A percentile compares a stretch with the other conserved stretches of the same genome.
Evolutionary conservation across 2,888 invertebrate genomes (phyloP).

Genomic region (Anthrax anthrax): DNA sequence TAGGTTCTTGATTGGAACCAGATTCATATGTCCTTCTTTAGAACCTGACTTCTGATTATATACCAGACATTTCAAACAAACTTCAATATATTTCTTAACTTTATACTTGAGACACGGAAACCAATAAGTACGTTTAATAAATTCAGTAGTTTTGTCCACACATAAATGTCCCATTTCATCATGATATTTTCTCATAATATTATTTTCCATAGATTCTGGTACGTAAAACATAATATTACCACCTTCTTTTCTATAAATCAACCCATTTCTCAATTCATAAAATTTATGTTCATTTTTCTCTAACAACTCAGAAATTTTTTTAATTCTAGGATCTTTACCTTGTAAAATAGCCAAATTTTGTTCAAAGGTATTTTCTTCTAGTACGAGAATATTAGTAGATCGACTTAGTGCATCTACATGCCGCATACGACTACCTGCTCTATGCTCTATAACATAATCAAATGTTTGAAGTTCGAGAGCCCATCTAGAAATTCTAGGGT

Average conservation of each 20-base stretch:
- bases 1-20: not conserved
- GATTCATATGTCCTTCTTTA: not conserved
- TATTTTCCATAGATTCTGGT: constrained; percentile 6
- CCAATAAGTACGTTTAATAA: constrained; percentile 6
- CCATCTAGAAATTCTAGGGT: constrained; percentile 15
- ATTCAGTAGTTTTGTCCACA: constrained; percentile 4
- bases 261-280: constrained; percentile 9
- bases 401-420: constrained; percentile 22
- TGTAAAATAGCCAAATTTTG: constrained; percentile 15
- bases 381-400: constrained; percentile 1
- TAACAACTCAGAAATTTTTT: constrained; percentile 8
- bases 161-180: constrained; percentile 7
- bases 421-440: constrained; percentile 14
- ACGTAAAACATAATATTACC: constrained; percentile 4
- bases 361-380: constrained; percentile 9
- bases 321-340: constrained; percentile 13
- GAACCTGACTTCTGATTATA: constrained; percentile 1
- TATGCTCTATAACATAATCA: constrained; percentile 14
- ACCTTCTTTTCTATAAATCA: constrained; percentile 7
- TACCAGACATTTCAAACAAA: constrained; percentile 6
- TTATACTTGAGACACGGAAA: constrained; percentile 1
- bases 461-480: constrained; percentile 13
- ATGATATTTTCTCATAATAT: constrained; percentile 6
- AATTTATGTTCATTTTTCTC: constrained; percentile 4
- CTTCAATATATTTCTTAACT: constrained; percentile 2